Evolutionary conservation across 1,140 invertebrate genomes (phyloP).

Genomic region (Lucilia sericata): DNA sequence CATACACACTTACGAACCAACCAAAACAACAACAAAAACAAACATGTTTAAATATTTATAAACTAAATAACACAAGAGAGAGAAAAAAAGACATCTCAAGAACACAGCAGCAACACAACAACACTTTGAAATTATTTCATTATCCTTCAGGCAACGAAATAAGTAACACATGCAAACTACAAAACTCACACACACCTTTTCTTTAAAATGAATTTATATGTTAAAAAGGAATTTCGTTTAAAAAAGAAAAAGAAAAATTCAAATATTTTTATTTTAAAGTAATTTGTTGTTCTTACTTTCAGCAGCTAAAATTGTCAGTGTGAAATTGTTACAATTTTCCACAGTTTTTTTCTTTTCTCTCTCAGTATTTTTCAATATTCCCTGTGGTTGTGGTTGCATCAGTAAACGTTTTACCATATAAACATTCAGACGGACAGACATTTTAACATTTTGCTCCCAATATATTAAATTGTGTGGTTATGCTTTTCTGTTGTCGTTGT

Average conservation of each 20-base stretch:
- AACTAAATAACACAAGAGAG: too few relatives aligned
- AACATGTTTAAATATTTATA: not conserved
- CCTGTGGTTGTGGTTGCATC: conserved; percentile 16
- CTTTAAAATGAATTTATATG: not conserved
- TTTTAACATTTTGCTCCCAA: not conserved
- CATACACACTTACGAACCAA: not conserved
- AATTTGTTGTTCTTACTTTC: not conserved
- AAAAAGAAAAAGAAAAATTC: not conserved
- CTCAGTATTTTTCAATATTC: conserved; percentile 9
- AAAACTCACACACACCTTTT: not conserved
- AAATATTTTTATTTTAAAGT: too few relatives aligned
- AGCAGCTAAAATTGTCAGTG: conserved; percentile 30
- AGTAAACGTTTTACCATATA: not conserved
- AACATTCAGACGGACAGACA: not conserved
- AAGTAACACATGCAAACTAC: not conserved
- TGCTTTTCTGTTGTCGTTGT: not conserved
- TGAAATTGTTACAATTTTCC: conserved; percentile 33
- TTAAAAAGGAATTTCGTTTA: not conserved
- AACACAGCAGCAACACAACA: not conserved
- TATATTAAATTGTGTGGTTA: not conserved
- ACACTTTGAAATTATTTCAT: not conserved
- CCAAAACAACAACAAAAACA: not conserved
- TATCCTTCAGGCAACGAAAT: not conserved
- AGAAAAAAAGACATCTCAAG: not conserved
- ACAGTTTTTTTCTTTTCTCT: not conserved